Base-by-base conservation (phyloP, 1,140 invertebrate genomes). In the Arctopsyche grandis region DNA sequence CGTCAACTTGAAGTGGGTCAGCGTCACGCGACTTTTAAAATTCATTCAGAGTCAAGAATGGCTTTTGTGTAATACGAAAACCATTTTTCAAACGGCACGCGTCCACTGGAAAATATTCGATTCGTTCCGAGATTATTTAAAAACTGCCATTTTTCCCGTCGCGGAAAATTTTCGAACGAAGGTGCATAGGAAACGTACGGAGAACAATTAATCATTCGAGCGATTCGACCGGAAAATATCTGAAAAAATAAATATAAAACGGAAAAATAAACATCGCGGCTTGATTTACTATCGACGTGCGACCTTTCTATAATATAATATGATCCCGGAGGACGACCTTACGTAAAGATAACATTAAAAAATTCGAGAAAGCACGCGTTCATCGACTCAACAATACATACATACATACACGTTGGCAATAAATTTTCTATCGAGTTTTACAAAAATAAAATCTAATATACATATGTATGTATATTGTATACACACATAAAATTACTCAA, bases 141-240 rank as follows among this genome's bases (percentile, higher is more conserved):
- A 69, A 44, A 29, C 52, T 16, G 66, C 10, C 22, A 10, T 26
- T 14, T 21, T 60, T 60, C 21, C 56, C 14, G 1, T 60, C 56
- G 48, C 56, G 66, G 38, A 14, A 56, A 77, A 12, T 58, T 58
- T 71, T 60, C 73, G 43, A 5, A 38, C 69, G 38, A 22, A 22
- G 26, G 22, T 69, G 19, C 38, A 38, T 5, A 24, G 16, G 44
- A 52, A 71, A 44, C 69, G 22, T 58, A 26, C n/a, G 76, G 38
- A 1, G 19, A 21, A 56, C 75, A 22, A 80, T 80, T 80, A 77
- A 80, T 80, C 79, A 80, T 78, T 71, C 56, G 19, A 9, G 48
- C 52, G 19, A 19, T 78, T 73, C 46, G 38, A 52, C 76, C 38
- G 79, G 63, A 69, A 77, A 77, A 76, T 43, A 60, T 60, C 56